phyloP scores from a whole-genome alignment of 2,797 vertebrate species.

The Glyptemys insculpta region DNA sequence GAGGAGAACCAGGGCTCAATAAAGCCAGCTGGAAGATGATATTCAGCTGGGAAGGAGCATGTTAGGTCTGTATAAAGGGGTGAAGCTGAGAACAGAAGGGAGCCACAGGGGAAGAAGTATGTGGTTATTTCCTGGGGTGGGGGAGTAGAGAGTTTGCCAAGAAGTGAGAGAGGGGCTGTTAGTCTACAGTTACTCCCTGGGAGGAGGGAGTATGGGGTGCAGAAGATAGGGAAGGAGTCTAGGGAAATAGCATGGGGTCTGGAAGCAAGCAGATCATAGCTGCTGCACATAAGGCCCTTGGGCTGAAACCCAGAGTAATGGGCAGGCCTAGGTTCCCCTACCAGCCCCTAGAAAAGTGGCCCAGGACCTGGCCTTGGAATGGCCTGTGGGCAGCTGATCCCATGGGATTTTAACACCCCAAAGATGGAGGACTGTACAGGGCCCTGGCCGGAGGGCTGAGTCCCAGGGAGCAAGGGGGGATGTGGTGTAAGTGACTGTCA shows the following conservation, averaged over 20 bases:
- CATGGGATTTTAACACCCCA: no score
- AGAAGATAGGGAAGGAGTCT: background rate
- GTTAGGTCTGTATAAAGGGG: background rate
- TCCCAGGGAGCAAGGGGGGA: no score
- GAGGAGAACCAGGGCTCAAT: background rate
- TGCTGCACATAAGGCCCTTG: background rate
- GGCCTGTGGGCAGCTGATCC: no score
- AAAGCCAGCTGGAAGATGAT: background rate
- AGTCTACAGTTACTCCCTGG: background rate
- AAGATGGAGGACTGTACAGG: no score
- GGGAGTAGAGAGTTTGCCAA: background rate
- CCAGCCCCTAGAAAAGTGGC: no score
- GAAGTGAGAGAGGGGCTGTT: background rate
- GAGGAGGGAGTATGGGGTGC: background rate
- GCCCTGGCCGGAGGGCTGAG: no score
- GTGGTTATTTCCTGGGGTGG: no score
- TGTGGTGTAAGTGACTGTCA: no score
- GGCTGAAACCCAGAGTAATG: no score
- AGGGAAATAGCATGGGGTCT: background rate
- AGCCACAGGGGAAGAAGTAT: background rate
- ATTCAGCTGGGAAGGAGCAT: background rate
- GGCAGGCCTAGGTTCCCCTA: no score
- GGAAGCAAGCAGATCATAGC: background rate
- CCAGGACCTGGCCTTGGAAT: background rate
- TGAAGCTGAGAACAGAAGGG: slow-evolving; percentile 15